Evolutionary conservation across 2,113 vertebrate genomes (phyloP), one percentile per base, ranked within the genome.

Genomic region (Penelope pileata): DNA sequence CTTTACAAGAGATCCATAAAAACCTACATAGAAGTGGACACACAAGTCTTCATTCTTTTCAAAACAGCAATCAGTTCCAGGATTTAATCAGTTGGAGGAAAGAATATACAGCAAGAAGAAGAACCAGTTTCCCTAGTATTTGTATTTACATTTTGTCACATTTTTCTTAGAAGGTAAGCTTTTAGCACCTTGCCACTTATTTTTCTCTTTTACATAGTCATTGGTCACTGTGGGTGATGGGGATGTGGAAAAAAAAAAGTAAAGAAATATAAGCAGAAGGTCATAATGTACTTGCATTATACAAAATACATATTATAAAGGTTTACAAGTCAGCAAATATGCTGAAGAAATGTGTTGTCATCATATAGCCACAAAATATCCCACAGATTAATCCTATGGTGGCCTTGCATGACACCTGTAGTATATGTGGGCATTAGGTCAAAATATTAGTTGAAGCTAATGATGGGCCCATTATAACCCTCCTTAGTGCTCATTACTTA

Each of bases 361-460:
- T 95, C 91, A 47, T 80, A 70, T 0, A 90, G 21, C 50, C 72
- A 54, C 70, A 88, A 95, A 90, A 90, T 53, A 95, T 80, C 87
- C 87, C 93, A 63, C 38, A 59, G 93, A 94, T 91, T 90, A 92
- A 94, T 89, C 75, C 93, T 87, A 8, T n/a, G 78, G 90, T 96
- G 94, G 96, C 94, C 93, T 59, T 63, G 67, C 72, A 62, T 69
- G 93, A 95, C 93, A 94, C 95, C 95, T 97, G 93, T 63, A 94
- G 74, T 74, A 34, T 77, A 74, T 63, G 91, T 91, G 94, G 87
- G 89, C 93, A 80, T 66, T 58, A 95, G 95, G 93, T 96, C 93
- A 96, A 94, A 97, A 97, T 96, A 96, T 97, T 96, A 93, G 60
- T 79, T 90, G 90, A 73, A 96, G 64, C 90, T 96, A 96, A 96